Conservation (phyloP, 2,888 invertebrate genomes). For the Thecophora atra region DNA sequence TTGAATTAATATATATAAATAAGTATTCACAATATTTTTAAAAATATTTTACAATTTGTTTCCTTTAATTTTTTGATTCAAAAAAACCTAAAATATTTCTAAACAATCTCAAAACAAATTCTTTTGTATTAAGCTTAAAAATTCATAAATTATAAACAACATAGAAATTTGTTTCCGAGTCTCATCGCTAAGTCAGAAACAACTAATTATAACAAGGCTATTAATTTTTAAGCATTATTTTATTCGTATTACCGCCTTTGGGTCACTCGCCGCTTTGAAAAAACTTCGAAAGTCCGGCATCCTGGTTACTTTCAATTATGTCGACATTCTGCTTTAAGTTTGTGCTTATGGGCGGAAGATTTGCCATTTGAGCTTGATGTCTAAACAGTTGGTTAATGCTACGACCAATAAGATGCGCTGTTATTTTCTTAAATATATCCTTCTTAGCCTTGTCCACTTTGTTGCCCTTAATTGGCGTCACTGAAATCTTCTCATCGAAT, state of each 20-base stretch:
- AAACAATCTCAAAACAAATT: conserved; percentile 31
- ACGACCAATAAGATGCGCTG: conserved; percentile 82
- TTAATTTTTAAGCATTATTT: neutral
- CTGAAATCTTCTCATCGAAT: conserved; percentile 83
- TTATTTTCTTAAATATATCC: conserved; percentile 89
- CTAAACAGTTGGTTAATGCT: conserved; percentile 89
- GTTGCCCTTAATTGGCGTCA: conserved; percentile 74
- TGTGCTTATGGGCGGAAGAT: conserved; percentile 76
- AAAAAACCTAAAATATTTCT: conserved; percentile 26
- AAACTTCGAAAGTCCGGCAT: conserved; percentile 56
- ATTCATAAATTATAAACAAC: conserved; percentile 25
- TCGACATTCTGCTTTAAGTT: conserved; percentile 45
- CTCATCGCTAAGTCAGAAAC: neutral
- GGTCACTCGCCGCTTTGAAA: conserved; percentile 57
- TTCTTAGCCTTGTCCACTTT: conserved; percentile 90
- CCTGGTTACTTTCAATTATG: conserved; percentile 60
- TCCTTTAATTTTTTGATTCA: conserved; percentile 16
- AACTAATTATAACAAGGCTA: conserved; percentile 4
- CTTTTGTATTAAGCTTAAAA: conserved; percentile 10
- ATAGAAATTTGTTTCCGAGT: conserved; percentile 13
- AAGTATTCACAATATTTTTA: conserved; percentile 17
- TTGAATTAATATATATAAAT: conserved; percentile 23
- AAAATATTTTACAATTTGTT: neutral
- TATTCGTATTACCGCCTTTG: neutral
- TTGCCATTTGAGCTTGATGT: conserved; percentile 85